phyloP scores from a whole-genome alignment of 2,797 vertebrate genomes.

The Cephalopachus bancanus region DNA sequence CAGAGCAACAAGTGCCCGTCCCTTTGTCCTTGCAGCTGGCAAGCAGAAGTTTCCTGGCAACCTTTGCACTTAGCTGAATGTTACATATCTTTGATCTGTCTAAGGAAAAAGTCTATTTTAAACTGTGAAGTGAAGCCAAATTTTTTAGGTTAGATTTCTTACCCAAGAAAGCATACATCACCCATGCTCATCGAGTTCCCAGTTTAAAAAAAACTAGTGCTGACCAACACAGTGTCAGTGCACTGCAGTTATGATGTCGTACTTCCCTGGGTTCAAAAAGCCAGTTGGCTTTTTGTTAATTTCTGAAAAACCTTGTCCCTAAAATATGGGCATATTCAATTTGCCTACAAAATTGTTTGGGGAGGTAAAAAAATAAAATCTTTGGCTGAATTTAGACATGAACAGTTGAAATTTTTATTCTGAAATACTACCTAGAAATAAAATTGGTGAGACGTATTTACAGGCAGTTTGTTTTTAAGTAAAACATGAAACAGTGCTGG shows the following conservation, averaged over 20 bases:
- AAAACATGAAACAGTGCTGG: not conserved
- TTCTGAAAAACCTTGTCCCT: not conserved
- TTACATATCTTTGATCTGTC: conserved; percentile 58
- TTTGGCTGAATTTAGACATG: conserved; percentile 42
- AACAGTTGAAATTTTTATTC: conserved; percentile 40
- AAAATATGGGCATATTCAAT: not conserved
- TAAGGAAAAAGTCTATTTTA: conserved; percentile 76
- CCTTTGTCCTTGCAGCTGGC: conserved; percentile 68
- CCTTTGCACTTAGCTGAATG: conserved; percentile 38
- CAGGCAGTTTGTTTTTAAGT: conserved; percentile 6
- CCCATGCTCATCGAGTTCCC: not conserved
- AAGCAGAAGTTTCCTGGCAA: conserved; percentile 54
- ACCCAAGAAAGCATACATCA: not conserved
- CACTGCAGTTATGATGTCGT: too few relatives aligned
- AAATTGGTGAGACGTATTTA: conserved; percentile 17
- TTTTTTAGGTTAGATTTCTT: conserved; percentile 52
- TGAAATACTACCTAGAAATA: conserved; percentile 43
- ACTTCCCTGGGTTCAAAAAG: not conserved
- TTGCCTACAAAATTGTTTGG: not conserved
- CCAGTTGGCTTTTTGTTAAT: not conserved
- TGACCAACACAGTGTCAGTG: not conserved
- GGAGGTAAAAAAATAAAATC: conserved; percentile 29
- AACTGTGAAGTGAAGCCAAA: conserved; percentile 35
- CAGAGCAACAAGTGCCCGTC: conserved; percentile 1
- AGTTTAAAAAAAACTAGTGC: not conserved